Conservation (phyloP, 2,797 vertebrate species). For the Fratercula arctica region DNA sequence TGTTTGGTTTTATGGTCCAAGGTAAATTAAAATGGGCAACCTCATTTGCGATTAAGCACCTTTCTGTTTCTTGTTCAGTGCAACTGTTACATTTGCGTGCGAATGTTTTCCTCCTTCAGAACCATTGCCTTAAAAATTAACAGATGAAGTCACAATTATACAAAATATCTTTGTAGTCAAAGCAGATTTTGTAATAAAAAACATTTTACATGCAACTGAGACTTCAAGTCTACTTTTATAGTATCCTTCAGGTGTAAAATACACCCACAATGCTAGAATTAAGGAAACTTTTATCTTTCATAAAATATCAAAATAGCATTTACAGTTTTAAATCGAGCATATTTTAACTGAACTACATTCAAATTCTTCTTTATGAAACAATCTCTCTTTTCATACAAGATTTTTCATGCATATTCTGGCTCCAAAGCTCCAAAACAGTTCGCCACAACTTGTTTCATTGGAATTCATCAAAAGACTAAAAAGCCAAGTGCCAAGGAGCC, state of each 20-base stretch:
- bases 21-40: background rate
- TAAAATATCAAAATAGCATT: slow-evolving; percentile 54
- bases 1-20: background rate
- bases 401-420: slow-evolving; percentile 58
- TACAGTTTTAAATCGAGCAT: slow-evolving; percentile 58
- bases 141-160: slow-evolving; percentile 2
- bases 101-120: background rate
- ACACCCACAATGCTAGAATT: background rate
- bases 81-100: background rate
- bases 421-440: slow-evolving; percentile 50
- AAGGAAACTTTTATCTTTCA: slow-evolving; percentile 62
- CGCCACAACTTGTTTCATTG: slow-evolving; percentile 72
- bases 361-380: slow-evolving; percentile 60
- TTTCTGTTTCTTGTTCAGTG: background rate
- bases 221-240: background rate
- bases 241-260: slow-evolving; percentile 62
- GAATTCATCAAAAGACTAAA: slow-evolving; percentile 50
- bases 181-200: slow-evolving; percentile 9
- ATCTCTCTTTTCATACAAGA: slow-evolving; percentile 53
- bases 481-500: slow-evolving; percentile 31
- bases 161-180: slow-evolving; percentile 1
- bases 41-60: background rate
- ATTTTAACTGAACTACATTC: slow-evolving; percentile 59
- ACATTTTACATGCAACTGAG: background rate
- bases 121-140: slow-evolving; percentile 18